Percentiles rank a stretch among this genome's conserved stretches.
These are phyloP conservation scores for Mesocentrotus franciscanus DNA, from an alignment of 53 echinoderm and acorn worm genomes.

Conservation along the genomic window DNA sequence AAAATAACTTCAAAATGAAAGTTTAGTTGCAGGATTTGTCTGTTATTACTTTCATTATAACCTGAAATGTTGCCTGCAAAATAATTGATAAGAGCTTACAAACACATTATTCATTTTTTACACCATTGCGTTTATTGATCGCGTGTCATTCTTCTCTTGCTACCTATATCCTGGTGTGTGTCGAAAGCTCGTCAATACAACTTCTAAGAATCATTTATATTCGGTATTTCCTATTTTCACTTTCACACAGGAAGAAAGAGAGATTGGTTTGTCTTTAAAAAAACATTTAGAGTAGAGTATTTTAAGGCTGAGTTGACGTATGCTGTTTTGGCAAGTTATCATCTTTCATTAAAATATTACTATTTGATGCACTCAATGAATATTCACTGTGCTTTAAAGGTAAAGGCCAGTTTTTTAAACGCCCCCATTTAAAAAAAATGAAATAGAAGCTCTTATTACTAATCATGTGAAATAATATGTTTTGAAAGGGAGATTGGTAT, in stretches of 20 bases:
- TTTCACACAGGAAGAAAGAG: background rate
- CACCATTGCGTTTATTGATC: background rate
- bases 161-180: background rate
- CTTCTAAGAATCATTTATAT: background rate
- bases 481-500: background rate
- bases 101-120: background rate
- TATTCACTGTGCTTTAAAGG: too few species aligned
- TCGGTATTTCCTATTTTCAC: background rate
- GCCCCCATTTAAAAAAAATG: too few species aligned
- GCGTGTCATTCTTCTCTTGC: background rate
- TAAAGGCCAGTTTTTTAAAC: too few species aligned
- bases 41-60: background rate
- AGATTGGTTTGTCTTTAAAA: background rate
- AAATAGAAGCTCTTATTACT: too few species aligned
- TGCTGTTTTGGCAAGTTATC: too few species aligned
- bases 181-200: background rate
- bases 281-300: background rate
- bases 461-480: too few species aligned
- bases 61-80: background rate
- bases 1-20: background rate
- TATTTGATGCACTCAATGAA: too few species aligned
- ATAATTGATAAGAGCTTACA: background rate
- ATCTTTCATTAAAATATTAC: too few species aligned
- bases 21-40: background rate
- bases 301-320: background rate